Evolutionary conservation across 2,888 invertebrate genomes (phyloP), one percentile per base, ranked within the genome.

Genomic region (Amblyteles armatorius): DNA sequence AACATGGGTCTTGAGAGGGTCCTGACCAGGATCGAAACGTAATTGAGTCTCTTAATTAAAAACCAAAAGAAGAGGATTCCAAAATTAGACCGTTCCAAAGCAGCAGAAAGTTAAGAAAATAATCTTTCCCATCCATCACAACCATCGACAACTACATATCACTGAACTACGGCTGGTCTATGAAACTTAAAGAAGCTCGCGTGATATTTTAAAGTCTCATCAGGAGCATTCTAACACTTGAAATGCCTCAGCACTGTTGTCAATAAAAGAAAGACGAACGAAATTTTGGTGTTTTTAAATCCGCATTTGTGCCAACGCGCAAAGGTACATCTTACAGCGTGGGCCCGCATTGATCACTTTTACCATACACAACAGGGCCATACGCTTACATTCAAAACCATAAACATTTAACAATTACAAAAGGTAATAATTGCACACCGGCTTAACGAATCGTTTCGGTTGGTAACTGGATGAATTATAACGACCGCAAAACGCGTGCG

Each of bases 371-470:
- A 11, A 22, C 13, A 13, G 22, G 13, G 4, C 26, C 3, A 4
- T 13, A 13, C 13, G 3, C 13, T 26, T 6, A 13, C 40, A 48
- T 77, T 57, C 7, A 52, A 36, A 67, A 79, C 71, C 26, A 73
- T 72, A 72, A 79, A 76, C 48, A 60, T 72, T 82, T 72, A 72
- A 72, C 67, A 82, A 82, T 85, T 85, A 79, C 26, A 77, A 82
- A 77, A 44, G 82, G 52, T 50, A 82, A 76, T 77, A 82, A 85
- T 85, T 76, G 72, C 48, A 74, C 36, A 36, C 65, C 76, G 73
- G 78, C 79, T 79, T 79, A 77, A 79, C 79, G 79, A 85, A 82
- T 82, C 79, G 79, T 82, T 82, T 82, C 33, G 76, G 60, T 26
- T 77, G 71, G 68, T 44, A 77, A 82, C 72, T 68, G 67, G 50